These are phyloP conservation scores for Elaeidobius kamerunicus DNA, from an alignment of 2,888 invertebrate genomes.

Conservation along the genomic window DNA sequence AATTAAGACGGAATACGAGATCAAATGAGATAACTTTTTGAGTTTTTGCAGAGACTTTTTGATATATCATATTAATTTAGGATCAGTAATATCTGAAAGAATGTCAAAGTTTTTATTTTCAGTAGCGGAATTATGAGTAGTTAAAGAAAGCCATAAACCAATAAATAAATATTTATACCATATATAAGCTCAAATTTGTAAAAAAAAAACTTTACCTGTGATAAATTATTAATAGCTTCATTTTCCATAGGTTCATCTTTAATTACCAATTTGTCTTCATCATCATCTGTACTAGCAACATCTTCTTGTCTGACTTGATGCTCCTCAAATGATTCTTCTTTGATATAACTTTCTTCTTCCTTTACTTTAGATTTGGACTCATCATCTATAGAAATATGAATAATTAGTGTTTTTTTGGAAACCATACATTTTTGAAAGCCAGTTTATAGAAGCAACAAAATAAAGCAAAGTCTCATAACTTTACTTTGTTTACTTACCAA, in stretches of 20 bases:
- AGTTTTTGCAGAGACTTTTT: too few species aligned
- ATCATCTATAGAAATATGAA: constrained; percentile 6
- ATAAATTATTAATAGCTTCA: constrained; percentile 33
- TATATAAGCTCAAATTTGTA: background rate
- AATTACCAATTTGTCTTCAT: constrained; percentile 47
- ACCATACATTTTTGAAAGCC: background rate
- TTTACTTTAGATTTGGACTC: constrained; percentile 16
- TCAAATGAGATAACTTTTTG: too few species aligned
- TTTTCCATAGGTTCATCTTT: constrained; percentile 46
- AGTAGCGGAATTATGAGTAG: too few species aligned
- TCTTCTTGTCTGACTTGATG: constrained; percentile 35
- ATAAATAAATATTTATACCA: background rate
- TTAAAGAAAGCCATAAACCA: background rate
- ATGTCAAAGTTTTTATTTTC: too few species aligned
- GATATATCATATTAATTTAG: too few species aligned
- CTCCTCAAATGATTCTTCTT: constrained; percentile 22
- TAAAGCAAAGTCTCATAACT: background rate
- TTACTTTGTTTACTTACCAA: constrained; percentile 6
- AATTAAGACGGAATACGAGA: background rate
- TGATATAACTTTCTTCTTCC: constrained; percentile 25
- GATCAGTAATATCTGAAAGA: too few species aligned
- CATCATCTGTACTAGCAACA: constrained; percentile 44
- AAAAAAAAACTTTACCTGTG: constrained; percentile 17
- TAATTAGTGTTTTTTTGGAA: background rate
- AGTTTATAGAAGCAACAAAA: background rate